Evolutionary conservation across 2,113 vertebrate species (phyloP), one percentile per base, ranked within the genome.

Genomic region (Pygoscelis adeliae): DNA sequence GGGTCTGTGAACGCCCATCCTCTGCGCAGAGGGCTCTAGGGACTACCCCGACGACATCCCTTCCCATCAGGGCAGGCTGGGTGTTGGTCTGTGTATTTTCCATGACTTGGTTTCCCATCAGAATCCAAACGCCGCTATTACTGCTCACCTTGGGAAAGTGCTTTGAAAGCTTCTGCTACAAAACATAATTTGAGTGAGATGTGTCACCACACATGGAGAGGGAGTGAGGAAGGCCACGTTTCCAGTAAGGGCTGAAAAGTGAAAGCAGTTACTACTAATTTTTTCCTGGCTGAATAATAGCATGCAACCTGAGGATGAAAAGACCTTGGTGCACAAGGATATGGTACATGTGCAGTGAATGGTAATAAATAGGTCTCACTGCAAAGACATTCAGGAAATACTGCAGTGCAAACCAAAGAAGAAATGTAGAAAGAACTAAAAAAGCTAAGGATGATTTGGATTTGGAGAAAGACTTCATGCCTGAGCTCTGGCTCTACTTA

Each of bases 271-370:
- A 10, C 79, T 15, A 62, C 52, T 58, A 20, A 7, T 26, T 72
- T 72, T 71, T 46, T 67, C 59, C 59, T 53, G 77, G 40, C 34
- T 87, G 23, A 71, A 69, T 47, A 36, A 2, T 0, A 73, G 58
- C 29, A 36, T 40, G 47, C 19, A 74, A 13, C 44, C 56, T 72
- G 71, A 92, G 53, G 47, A 69, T 70, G 77, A 40, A 10, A 53
- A 85, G 38, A 44, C 38, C 30, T 32, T 9, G 23, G 56, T 77
- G 85, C n/a, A 55, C 52, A 38, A 59, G 65, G 53, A 19, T 66
- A 38, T 11, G 49, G 10, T 36, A 22, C 25, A 12, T 0, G 0
- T n/a, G 27, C 14, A 42, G 15, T 34, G 42, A 67, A 58, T 40
- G 70, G 23, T 4, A 82, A 44, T 46, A 71, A 71, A 87, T 2